These are phyloP conservation scores for Ornithoptera priamus DNA, from an alignment of 2,888 invertebrate species.

Conservation along the genomic window DNA sequence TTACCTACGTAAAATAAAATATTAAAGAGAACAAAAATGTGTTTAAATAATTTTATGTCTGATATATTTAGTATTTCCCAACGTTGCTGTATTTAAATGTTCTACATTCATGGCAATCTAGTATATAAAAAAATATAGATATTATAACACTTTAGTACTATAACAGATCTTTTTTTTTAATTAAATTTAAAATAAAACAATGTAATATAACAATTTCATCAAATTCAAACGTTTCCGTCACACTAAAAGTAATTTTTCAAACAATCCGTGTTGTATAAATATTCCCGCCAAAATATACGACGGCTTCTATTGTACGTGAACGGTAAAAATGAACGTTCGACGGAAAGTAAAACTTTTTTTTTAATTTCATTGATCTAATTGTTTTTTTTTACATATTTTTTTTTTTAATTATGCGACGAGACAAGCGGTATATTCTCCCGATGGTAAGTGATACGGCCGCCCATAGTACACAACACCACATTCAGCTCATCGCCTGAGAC, in stretches of 20 bases:
- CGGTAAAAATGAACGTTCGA: background rate
- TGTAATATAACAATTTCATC: too few relatives aligned
- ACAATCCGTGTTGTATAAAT: background rate
- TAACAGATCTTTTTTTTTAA: too few relatives aligned
- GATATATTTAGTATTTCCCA: background rate
- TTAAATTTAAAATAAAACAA: too few relatives aligned
- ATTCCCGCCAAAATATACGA: conserved; percentile 24
- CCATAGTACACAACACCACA: too few relatives aligned
- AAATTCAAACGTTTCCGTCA: background rate
- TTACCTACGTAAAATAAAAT: background rate
- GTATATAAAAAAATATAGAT: background rate
- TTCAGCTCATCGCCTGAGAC: too few relatives aligned
- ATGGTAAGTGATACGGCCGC: too few relatives aligned
- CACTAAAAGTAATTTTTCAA: background rate
- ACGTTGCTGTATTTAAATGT: background rate
- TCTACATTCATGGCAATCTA: background rate
- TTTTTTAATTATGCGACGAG: too few relatives aligned
- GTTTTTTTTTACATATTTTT: too few relatives aligned
- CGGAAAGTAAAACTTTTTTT: too few relatives aligned
- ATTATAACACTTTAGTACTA: too few relatives aligned
- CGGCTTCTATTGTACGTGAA: background rate
- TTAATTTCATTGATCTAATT: too few relatives aligned
- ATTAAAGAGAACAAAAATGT: background rate
- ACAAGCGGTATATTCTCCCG: too few relatives aligned
- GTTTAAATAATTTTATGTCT: background rate